Conservation (phyloP, 2,113 vertebrate species). For the Microtus ochrogaster region DNA sequence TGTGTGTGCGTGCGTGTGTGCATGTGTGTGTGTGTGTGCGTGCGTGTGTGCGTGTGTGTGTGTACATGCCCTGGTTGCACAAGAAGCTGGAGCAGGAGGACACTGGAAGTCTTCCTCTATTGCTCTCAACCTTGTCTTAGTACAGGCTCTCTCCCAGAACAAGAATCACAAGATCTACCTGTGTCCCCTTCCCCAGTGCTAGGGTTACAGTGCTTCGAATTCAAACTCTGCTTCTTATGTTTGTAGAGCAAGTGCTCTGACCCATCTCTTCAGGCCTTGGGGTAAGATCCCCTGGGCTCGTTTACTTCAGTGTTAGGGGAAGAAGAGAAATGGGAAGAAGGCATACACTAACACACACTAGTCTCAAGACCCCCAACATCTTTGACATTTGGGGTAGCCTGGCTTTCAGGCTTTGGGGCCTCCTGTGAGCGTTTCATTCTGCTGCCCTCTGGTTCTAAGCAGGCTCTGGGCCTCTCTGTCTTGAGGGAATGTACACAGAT, state of each 20-base stretch:
- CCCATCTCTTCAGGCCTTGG: too few species aligned
- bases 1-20: too few species aligned
- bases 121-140: background rate
- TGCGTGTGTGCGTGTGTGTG: background rate
- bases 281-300: background rate
- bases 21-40: accelerated
- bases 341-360: background rate
- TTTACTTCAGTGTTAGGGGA: background rate
- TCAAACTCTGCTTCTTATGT: background rate
- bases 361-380: too few species aligned
- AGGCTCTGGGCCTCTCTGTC: background rate
- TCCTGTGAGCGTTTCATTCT: background rate
- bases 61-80: background rate
- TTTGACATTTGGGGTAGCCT: background rate
- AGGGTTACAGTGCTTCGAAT: background rate
- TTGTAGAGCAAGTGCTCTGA: background rate
- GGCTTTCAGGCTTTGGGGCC: background rate
- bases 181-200: background rate
- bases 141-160: background rate
- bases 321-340: background rate
- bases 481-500: background rate
- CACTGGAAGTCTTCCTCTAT: background rate
- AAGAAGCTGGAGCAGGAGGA: background rate
- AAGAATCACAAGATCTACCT: background rate
- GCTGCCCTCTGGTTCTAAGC: background rate